phyloP scores from a whole-genome alignment of 2,797 vertebrate species.

The Glyptemys insculpta region DNA sequence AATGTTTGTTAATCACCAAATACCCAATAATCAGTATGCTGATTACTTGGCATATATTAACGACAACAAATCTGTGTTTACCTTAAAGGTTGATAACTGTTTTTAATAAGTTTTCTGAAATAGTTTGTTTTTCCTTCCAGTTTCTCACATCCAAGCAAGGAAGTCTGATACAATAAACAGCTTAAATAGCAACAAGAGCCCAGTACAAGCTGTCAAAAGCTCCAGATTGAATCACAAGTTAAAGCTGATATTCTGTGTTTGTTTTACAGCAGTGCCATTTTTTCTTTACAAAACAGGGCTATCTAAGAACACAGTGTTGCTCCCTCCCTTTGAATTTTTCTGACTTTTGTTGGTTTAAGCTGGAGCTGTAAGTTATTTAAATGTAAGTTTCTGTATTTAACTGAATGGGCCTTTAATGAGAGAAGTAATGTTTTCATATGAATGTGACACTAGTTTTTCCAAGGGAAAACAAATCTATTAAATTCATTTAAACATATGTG shows the following conservation, averaged over 20 bases:
- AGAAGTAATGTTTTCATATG: constrained; percentile 14
- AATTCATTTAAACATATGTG: constrained; percentile 26
- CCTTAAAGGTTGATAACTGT: background rate
- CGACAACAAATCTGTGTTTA: background rate
- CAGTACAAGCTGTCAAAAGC: background rate
- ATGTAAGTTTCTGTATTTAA: constrained; percentile 48
- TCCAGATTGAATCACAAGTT: background rate
- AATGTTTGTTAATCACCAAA: background rate
- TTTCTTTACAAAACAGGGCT: background rate
- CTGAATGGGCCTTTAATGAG: constrained; percentile 62
- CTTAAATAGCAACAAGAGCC: accelerated
- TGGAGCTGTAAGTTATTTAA: constrained; percentile 44
- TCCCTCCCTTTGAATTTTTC: constrained; percentile 10
- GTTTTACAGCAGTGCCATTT: constrained; percentile 15
- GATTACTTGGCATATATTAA: background rate
- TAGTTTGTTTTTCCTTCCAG: background rate
- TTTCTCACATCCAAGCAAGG: background rate
- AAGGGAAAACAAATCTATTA: constrained; percentile 47
- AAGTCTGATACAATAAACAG: background rate
- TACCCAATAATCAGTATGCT: background rate
- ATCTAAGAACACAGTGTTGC: background rate
- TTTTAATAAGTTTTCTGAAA: background rate
- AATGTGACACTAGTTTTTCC: constrained; percentile 14
- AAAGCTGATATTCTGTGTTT: background rate
- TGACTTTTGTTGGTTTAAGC: constrained; percentile 52